phyloP scores from a whole-genome alignment of 2,888 invertebrate genomes.

The Nomada goodeniana region DNA sequence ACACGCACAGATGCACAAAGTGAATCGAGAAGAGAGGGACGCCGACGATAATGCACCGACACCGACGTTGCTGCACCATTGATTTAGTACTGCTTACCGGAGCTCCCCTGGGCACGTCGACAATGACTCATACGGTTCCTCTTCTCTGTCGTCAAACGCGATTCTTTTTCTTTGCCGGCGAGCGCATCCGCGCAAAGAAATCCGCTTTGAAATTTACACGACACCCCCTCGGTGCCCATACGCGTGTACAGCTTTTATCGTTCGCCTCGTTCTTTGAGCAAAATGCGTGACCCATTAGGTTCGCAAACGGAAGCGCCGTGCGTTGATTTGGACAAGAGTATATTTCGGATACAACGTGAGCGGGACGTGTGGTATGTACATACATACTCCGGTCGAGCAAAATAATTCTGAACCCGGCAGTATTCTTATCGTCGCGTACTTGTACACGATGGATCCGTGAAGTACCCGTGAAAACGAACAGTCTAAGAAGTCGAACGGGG shows the following conservation, averaged over 20 bases:
- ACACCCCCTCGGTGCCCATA: not conserved
- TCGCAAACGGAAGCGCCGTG: too few relatives aligned
- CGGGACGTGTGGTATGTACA: too few relatives aligned
- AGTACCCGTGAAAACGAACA: not conserved
- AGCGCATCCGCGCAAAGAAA: slow-evolving; percentile 33
- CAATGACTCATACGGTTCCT: slow-evolving; percentile 66
- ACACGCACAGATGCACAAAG: slow-evolving; percentile 68
- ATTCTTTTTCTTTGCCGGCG: slow-evolving; percentile 31
- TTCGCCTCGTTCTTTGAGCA: too few relatives aligned
- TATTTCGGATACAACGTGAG: too few relatives aligned
- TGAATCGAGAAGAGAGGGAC: slow-evolving; percentile 56
- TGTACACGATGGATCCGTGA: too few relatives aligned
- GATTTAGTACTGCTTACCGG: slow-evolving; percentile 57
- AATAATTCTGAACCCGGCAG: too few relatives aligned
- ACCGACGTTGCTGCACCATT: slow-evolving; percentile 43
- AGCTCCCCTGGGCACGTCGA: slow-evolving; percentile 42
- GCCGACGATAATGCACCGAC: slow-evolving; percentile 58
- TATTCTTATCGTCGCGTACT: too few relatives aligned
- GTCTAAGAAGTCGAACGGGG: not conserved
- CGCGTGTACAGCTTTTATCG: not conserved
- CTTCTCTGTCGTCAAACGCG: slow-evolving; percentile 40
- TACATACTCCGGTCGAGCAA: too few relatives aligned
- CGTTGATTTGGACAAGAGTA: too few relatives aligned
- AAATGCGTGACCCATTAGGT: too few relatives aligned
- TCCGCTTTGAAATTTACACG: slow-evolving; percentile 20